A percentile compares a stretch with the other conserved stretches of the same genome.
These are phyloP conservation scores for Stylophora pistillata DNA, from an alignment of 64 coral and sea anemone species.

Conservation along the genomic window DNA sequence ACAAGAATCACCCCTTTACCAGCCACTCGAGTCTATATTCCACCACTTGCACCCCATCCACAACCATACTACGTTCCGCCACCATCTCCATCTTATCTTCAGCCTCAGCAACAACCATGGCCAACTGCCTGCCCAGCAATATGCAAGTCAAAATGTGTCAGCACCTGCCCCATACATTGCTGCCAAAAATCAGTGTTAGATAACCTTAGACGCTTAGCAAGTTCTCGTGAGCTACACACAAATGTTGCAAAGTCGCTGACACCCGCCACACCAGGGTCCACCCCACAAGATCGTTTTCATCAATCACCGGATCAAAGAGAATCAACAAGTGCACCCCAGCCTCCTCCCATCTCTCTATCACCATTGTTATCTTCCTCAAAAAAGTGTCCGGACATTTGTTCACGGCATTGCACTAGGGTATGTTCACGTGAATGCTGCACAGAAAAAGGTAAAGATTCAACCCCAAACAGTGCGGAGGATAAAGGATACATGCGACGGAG, in stretches of 20 bases:
- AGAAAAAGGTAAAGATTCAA: background rate
- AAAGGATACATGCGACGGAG: background rate
- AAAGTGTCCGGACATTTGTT: conserved; percentile 36
- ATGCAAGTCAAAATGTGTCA: conserved; percentile 15
- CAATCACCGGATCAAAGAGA: conserved; percentile 4
- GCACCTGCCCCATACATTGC: conserved; percentile 44
- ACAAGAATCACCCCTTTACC: background rate
- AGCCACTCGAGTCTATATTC: background rate
- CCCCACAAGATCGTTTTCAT: background rate
- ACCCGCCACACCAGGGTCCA: background rate
- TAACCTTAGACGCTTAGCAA: background rate
- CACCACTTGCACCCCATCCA: background rate
- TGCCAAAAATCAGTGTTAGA: conserved; percentile 6
- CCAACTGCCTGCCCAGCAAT: conserved; percentile 6
- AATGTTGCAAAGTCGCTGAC: conserved; percentile 22
- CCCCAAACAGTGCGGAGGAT: background rate
- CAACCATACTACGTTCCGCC: background rate
- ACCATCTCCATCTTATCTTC: background rate
- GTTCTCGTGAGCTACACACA: background rate
- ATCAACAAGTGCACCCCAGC: conserved; percentile 20
- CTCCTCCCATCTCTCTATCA: conserved; percentile 34
- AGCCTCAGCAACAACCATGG: conserved; percentile 11
- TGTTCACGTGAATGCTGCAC: conserved; percentile 54
- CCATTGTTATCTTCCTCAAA: conserved; percentile 1
- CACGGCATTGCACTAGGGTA: conserved; percentile 38